A percentile compares a stretch with the other conserved stretches of the same genome.
Conservation (phyloP, 2,888 invertebrate species). For the Brenthis daphne region DNA sequence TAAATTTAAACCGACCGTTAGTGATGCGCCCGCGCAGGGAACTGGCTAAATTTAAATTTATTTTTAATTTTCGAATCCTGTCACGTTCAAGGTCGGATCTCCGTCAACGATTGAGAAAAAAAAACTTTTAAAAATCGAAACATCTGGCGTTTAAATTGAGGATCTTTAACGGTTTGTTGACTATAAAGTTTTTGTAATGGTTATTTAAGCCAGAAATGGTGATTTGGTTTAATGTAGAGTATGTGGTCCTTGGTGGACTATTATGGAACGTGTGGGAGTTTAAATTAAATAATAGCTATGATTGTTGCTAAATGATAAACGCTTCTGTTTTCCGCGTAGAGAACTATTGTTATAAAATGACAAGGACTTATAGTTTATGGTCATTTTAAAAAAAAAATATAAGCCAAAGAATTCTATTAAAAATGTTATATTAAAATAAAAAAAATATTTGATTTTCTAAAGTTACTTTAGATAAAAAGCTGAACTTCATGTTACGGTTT, state of each 20-base stretch:
- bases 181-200: slow-evolving; percentile 51
- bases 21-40: slow-evolving; percentile 73
- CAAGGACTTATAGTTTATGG: neutral
- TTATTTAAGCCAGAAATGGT: slow-evolving; percentile 50
- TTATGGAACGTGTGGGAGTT: slow-evolving; percentile 33
- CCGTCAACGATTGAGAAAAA: slow-evolving; percentile 51
- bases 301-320: slow-evolving; percentile 36
- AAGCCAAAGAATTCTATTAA: no score
- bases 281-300: slow-evolving; percentile 38
- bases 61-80: slow-evolving; percentile 71
- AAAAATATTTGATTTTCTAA: no score
- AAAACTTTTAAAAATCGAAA: slow-evolving; percentile 51
- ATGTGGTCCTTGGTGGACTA: slow-evolving; percentile 39
- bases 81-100: slow-evolving; percentile 77
- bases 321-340: slow-evolving; percentile 22
- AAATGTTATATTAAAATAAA: no score
- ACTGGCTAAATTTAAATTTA: slow-evolving; percentile 66
- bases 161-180: slow-evolving; percentile 50
- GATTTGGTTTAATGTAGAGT: slow-evolving; percentile 50
- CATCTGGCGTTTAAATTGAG: slow-evolving; percentile 59
- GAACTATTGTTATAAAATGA: neutral
- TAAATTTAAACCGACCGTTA: slow-evolving; percentile 76
- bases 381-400: no score
- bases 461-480: neutral
- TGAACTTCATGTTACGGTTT: neutral